Evolutionary conservation across 2,888 invertebrate genomes (phyloP), one percentile per base, ranked within the genome.

Genomic region (Horisme vitalbata): DNA sequence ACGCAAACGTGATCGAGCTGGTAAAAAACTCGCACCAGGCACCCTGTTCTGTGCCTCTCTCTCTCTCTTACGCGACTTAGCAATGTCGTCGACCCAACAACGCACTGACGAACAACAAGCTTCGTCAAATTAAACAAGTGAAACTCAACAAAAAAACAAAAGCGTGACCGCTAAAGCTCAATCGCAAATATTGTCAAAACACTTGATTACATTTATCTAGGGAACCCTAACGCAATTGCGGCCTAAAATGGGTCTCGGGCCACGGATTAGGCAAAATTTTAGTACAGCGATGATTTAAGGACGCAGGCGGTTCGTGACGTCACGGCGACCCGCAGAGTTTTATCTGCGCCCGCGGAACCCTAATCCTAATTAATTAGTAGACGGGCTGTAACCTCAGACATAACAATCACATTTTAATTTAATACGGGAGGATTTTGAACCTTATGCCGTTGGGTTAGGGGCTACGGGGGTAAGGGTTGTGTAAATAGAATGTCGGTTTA

Each of bases 301-400:
- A 38, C 49, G 23, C 21, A 23, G 31, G 31, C 35, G 36, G 44
- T 35, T 23, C 27, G 52, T 55, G 54, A 59, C 67, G 67, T 66
- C 57, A 55, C 57, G 31, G 47, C 63, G 59, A 57, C 64, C 69
- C 65, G 62, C 74, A 75, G 79, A 83, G 75, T 85, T 79, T 82
- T 81, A 83, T 84, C 80, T 80, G 73, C 67, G 58, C 65, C 65
- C 77, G 68, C 71, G 73, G 69, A 65, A 67, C 70, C 66, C 72
- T 82, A 83, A 84, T 84, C 80, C 82, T 81, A 83, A 85, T 85
- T 84, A 84, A 86, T 85, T 83, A 83, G 72, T 68, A 70, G 72
- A 73, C 73, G 75, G 72, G 71, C 72, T 73, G 74, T 71, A 71
- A 71, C 64, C 69, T 65, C 69, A 69, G 70, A 73, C 71, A 68